A percentile compares a stretch with the other conserved stretches of the same genome.
phyloP scores from a whole-genome alignment of 2,113 vertebrate genomes.

The Benitochromis conjunctus region DNA sequence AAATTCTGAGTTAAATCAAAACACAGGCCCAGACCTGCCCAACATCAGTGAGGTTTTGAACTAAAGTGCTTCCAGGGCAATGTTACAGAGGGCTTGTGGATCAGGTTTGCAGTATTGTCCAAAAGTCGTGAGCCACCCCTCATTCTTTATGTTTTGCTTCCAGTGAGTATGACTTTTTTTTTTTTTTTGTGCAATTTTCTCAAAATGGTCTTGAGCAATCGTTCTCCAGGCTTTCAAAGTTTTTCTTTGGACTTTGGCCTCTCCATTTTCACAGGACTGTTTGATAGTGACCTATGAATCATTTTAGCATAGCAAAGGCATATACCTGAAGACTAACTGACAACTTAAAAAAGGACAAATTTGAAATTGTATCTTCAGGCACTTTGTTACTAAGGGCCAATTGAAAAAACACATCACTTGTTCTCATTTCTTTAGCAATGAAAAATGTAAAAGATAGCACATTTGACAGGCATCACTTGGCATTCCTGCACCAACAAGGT shows the following conservation, averaged over 20 bases:
- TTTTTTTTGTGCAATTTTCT: neutral
- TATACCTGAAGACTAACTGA: neutral
- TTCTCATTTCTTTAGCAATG: neutral
- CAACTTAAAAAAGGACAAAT: neutral
- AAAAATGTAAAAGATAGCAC: neutral
- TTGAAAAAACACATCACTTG: neutral
- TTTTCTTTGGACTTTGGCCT: neutral
- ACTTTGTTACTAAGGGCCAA: neutral
- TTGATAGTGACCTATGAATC: neutral
- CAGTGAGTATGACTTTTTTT: neutral
- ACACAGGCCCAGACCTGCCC: neutral
- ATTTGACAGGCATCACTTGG: neutral
- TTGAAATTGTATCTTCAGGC: no score
- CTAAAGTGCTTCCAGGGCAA: neutral
- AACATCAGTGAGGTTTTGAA: neutral
- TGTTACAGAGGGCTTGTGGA: neutral
- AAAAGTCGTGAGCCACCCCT: neutral
- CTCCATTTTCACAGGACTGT: neutral
- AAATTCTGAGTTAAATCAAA: neutral
- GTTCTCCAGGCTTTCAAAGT: neutral
- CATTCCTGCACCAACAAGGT: fast-evolving
- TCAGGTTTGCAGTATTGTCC: neutral
- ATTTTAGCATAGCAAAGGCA: neutral
- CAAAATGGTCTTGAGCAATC: neutral
- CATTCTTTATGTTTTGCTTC: neutral